Evolutionary conservation across 2,888 invertebrate genomes (phyloP).

Genomic region (Nomada ruficornis): DNA sequence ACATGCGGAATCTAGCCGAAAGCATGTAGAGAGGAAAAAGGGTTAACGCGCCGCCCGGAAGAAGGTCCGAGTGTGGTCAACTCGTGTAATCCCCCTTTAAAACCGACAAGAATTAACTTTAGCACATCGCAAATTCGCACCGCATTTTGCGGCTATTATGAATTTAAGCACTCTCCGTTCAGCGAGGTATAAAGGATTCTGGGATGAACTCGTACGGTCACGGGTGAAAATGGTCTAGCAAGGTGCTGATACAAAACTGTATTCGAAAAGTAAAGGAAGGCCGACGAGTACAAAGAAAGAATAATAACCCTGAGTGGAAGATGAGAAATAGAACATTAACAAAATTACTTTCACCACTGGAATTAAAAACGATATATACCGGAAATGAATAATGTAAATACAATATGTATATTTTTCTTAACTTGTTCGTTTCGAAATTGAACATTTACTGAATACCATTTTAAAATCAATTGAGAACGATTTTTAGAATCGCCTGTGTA

Average conservation of each 20-base stretch:
- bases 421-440: too few relatives aligned
- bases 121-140: conserved; percentile 80
- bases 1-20: conserved; percentile 32
- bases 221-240: conserved; percentile 22
- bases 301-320: not conserved
- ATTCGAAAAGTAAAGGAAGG: not conserved
- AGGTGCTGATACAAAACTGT: conserved; percentile 7
- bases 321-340: not conserved
- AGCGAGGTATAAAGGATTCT: conserved; percentile 66
- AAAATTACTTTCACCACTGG: too few relatives aligned
- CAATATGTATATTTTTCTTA: too few relatives aligned
- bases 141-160: conserved; percentile 80
- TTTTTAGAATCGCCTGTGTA: too few relatives aligned
- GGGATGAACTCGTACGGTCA: conserved; percentile 51
- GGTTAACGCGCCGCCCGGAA: conserved; percentile 60
- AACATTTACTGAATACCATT: too few relatives aligned
- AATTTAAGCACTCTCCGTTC: conserved; percentile 75
- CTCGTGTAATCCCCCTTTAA: conserved; percentile 78
- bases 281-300: not conserved
- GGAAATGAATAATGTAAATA: too few relatives aligned
- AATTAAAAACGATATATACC: too few relatives aligned
- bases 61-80: conserved; percentile 68
- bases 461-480: too few relatives aligned
- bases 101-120: conserved; percentile 79
- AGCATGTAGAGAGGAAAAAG: conserved; percentile 42